These are phyloP conservation scores for Anolis sagrei DNA, from an alignment of 2,113 vertebrate species.

Conservation along the genomic window DNA sequence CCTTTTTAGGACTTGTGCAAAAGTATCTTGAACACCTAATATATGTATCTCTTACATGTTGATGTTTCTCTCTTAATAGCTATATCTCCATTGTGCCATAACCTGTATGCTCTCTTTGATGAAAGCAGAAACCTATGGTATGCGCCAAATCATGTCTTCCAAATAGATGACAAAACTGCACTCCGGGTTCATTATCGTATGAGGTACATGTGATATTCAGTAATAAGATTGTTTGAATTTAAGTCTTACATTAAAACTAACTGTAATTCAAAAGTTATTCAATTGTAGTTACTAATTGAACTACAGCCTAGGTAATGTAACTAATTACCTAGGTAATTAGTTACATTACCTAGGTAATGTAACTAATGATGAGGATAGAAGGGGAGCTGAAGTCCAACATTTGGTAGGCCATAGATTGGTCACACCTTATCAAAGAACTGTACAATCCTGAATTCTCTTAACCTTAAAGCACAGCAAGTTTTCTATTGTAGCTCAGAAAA, in stretches of 20 bases:
- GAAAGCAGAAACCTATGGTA: conserved; percentile 87
- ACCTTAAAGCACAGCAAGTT: not conserved
- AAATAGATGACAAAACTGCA: conserved; percentile 84
- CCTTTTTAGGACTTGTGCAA: not conserved
- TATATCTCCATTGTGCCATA: conserved; percentile 94
- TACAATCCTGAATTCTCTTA: not conserved
- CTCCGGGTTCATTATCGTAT: conserved; percentile 91
- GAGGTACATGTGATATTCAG: conserved; percentile 80
- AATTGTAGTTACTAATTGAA: too few relatives aligned
- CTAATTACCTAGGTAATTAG: too few relatives aligned
- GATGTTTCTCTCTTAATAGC: conserved; percentile 70
- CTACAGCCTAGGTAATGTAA: too few relatives aligned
- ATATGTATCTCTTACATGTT: accelerated
- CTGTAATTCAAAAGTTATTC: not conserved
- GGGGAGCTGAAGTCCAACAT: too few relatives aligned
- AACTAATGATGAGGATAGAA: too few relatives aligned
- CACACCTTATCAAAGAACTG: too few relatives aligned
- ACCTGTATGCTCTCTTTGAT: conserved; percentile 91
- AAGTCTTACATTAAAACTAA: not conserved
- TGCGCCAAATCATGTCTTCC: conserved; percentile 88
- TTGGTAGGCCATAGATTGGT: too few relatives aligned
- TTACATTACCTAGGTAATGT: too few relatives aligned
- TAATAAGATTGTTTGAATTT: not conserved
- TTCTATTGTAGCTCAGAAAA: not conserved
- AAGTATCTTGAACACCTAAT: not conserved